Percentiles rank a stretch among this genome's conserved stretches.
Conservation (phyloP, 2,888 invertebrate genomes). For the Melanotus villosus region DNA sequence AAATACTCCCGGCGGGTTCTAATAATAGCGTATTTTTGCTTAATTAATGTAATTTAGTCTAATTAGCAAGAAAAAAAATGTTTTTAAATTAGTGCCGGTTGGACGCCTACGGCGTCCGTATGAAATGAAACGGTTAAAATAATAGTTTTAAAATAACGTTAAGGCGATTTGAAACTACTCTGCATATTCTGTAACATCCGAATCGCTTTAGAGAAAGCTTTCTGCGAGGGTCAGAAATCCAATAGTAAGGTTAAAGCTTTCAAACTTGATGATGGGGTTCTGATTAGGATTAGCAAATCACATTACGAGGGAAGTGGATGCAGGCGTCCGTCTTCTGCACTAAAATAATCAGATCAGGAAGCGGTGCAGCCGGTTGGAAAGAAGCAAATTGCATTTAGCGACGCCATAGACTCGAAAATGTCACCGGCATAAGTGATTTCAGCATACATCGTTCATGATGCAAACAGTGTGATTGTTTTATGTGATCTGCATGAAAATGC, state of each 20-base stretch:
- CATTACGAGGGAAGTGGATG: constrained; percentile 53
- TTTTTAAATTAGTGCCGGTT: no score
- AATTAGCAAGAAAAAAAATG: no score
- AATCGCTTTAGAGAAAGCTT: constrained; percentile 23
- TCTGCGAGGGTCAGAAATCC: constrained; percentile 58
- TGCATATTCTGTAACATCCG: constrained; percentile 18
- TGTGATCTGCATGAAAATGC: constrained; percentile 49
- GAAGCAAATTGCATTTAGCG: constrained; percentile 60
- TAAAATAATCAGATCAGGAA: constrained; percentile 61
- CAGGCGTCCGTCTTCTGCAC: constrained; percentile 51
- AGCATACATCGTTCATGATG: constrained; percentile 52
- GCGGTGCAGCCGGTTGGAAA: constrained; percentile 60
- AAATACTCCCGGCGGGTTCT: no score
- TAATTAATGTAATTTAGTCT: no score
- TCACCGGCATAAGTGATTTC: constrained; percentile 58
- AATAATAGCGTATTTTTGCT: no score
- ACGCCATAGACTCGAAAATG: constrained; percentile 57
- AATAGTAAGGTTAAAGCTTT: constrained; percentile 58
- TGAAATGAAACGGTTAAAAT: no score
- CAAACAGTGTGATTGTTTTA: constrained; percentile 56
- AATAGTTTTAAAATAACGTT: background rate
- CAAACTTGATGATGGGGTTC: constrained; percentile 59
- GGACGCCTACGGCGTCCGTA: no score
- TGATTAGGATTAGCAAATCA: constrained; percentile 62
- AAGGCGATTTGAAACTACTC: constrained; percentile 15